A percentile compares a stretch with the other conserved stretches of the same genome.
Conservation (phyloP, 2,888 invertebrate species). For the Adineta ricciae region DNA sequence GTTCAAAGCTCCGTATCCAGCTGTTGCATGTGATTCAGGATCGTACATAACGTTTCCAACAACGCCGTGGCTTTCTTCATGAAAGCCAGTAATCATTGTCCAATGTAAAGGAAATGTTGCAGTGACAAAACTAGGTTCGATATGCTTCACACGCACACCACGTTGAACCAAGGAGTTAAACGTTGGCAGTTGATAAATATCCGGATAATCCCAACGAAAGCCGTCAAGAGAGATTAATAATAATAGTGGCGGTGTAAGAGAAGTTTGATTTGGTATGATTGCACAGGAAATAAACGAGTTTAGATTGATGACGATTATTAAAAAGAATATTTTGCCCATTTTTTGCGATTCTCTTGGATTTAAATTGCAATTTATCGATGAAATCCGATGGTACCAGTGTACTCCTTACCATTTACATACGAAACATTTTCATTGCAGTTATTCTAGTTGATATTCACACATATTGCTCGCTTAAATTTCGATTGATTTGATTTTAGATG, state of each 20-base stretch:
- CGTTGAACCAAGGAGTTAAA: conserved; percentile 17
- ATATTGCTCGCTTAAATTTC: no score
- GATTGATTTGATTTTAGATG: no score
- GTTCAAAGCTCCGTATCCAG: background rate
- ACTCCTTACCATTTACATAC: no score
- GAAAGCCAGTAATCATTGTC: conserved; percentile 34
- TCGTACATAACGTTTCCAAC: conserved; percentile 29
- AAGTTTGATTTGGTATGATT: background rate
- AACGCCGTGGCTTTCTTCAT: conserved; percentile 34
- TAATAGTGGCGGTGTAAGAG: background rate
- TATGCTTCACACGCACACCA: conserved; percentile 26
- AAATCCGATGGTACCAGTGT: no score
- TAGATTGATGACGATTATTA: background rate
- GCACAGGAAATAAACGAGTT: background rate
- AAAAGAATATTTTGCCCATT: background rate
- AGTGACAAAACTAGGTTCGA: conserved; percentile 28
- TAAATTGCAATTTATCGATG: no score
- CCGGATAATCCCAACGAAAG: conserved; percentile 28
- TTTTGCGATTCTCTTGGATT: background rate
- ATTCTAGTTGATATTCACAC: no score
- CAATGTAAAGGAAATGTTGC: conserved; percentile 33
- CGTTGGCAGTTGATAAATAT: conserved; percentile 18
- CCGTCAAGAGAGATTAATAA: conserved; percentile 31
- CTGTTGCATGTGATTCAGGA: conserved; percentile 24
- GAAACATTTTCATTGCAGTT: no score